Percentiles rank a stretch among this genome's conserved stretches.
phyloP scores from a whole-genome alignment of 2,797 vertebrate species.

The Synaphobranchus kaupii region DNA sequence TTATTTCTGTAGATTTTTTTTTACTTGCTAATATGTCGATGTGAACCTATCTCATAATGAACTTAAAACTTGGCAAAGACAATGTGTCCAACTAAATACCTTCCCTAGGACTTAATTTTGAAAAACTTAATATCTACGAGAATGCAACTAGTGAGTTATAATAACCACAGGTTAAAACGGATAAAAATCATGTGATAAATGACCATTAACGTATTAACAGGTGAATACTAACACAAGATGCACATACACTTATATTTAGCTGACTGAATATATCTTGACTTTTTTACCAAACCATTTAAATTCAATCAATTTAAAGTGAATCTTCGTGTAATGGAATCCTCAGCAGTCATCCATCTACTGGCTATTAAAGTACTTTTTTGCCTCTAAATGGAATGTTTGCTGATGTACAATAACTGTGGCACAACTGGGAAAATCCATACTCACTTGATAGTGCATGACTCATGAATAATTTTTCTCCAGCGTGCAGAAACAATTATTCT shows the following conservation, averaged over 20 bases:
- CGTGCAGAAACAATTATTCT: conserved; percentile 72
- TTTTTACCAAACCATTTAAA: neutral
- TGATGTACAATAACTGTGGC: conserved; percentile 42
- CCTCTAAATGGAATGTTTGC: conserved; percentile 37
- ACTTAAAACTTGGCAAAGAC: no score
- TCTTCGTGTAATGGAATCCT: neutral
- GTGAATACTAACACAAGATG: neutral
- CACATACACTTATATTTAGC: neutral
- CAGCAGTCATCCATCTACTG: neutral
- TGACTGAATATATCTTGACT: neutral
- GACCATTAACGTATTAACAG: neutral
- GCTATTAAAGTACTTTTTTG: neutral
- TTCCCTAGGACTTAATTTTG: neutral
- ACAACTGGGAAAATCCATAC: conserved; percentile 49
- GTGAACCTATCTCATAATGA: no score
- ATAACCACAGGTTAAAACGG: neutral
- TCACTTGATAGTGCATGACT: conserved; percentile 73
- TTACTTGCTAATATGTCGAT: no score
- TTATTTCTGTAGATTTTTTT: no score
- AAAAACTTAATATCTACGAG: neutral
- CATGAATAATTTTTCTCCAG: conserved; percentile 69
- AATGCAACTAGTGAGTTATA: neutral
- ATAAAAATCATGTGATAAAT: neutral
- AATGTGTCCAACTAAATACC: neutral
- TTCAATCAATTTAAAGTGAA: conserved; percentile 12